These are phyloP conservation scores for Himalopsyche tibetana DNA, from an alignment of 2,888 invertebrate species.

Conservation along the genomic window DNA sequence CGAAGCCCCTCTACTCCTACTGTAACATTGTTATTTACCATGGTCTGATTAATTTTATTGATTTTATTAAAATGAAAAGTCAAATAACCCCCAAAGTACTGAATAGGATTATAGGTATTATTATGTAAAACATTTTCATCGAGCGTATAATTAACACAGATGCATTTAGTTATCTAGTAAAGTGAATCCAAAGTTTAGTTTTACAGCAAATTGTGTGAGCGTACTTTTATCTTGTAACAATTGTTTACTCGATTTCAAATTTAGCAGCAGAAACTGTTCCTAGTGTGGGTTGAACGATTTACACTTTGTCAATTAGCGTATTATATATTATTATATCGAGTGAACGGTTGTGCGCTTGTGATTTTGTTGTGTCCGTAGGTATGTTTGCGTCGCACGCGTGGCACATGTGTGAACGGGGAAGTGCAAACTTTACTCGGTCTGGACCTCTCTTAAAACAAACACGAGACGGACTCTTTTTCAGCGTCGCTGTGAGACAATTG, in stretches of 20 bases:
- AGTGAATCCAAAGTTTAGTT: conserved; percentile 78
- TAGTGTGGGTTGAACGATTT: conserved; percentile 76
- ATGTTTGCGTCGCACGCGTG: conserved; percentile 32
- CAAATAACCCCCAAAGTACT: conserved; percentile 77
- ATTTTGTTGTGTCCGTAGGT: conserved; percentile 49
- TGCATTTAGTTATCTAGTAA: conserved; percentile 78
- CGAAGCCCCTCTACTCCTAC: conserved; percentile 60
- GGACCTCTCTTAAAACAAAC: not conserved
- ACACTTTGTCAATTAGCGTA: conserved; percentile 78
- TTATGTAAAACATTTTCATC: conserved; percentile 64
- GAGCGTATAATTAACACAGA: conserved; percentile 56
- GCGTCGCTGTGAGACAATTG: too few species aligned
- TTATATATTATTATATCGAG: conserved; percentile 69
- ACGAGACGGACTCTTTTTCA: too few species aligned
- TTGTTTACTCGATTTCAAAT: conserved; percentile 70
- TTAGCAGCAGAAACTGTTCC: conserved; percentile 79
- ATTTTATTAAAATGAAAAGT: conserved; percentile 69
- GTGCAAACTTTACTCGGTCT: conserved; percentile 43
- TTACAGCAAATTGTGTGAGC: conserved; percentile 66
- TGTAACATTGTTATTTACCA: conserved; percentile 66
- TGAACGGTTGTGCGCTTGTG: conserved; percentile 28
- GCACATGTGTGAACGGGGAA: not conserved
- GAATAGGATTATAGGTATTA: conserved; percentile 73
- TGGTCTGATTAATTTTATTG: conserved; percentile 72
- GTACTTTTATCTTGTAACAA: conserved; percentile 66